These are phyloP conservation scores for Eulithis testata DNA, from an alignment of 2,888 invertebrate species.

Conservation along the genomic window DNA sequence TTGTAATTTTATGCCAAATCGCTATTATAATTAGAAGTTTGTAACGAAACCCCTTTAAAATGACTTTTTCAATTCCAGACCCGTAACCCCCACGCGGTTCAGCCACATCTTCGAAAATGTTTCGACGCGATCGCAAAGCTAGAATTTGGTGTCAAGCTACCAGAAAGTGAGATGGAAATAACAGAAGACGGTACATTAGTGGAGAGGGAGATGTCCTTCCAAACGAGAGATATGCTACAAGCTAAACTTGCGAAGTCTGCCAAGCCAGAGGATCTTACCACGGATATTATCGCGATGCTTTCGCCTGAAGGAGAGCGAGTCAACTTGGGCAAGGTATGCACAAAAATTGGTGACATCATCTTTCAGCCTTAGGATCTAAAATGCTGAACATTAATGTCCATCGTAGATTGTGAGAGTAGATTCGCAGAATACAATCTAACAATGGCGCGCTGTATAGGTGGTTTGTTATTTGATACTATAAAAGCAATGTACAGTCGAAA, in stretches of 20 bases:
- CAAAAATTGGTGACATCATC: too few relatives aligned
- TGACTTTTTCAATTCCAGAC: conserved; percentile 79
- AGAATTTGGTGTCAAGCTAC: conserved; percentile 88
- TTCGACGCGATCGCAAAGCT: conserved; percentile 93
- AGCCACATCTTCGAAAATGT: conserved; percentile 95
- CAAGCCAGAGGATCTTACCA: conserved; percentile 85
- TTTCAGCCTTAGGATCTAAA: too few relatives aligned
- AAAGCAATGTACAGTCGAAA: too few relatives aligned
- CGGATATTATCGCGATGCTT: conserved; percentile 94
- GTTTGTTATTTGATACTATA: too few relatives aligned
- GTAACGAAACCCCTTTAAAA: too few relatives aligned
- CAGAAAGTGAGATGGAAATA: conserved; percentile 80
- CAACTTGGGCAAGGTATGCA: conserved; percentile 87
- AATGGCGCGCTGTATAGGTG: too few relatives aligned
- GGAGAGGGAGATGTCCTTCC: conserved; percentile 74
- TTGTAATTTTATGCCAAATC: too few relatives aligned
- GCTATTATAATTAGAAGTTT: too few relatives aligned
- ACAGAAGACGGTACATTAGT: conserved; percentile 79
- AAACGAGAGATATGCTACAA: conserved; percentile 70
- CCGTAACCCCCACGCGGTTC: conserved; percentile 94
- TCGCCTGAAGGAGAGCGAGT: conserved; percentile 95
- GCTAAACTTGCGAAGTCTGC: conserved; percentile 71
- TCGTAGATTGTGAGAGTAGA: too few relatives aligned
- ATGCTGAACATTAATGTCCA: too few relatives aligned
- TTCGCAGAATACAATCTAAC: too few relatives aligned